Base-by-base conservation (phyloP, 2,113 vertebrate species). In the Vulpes lagopus region DNA sequence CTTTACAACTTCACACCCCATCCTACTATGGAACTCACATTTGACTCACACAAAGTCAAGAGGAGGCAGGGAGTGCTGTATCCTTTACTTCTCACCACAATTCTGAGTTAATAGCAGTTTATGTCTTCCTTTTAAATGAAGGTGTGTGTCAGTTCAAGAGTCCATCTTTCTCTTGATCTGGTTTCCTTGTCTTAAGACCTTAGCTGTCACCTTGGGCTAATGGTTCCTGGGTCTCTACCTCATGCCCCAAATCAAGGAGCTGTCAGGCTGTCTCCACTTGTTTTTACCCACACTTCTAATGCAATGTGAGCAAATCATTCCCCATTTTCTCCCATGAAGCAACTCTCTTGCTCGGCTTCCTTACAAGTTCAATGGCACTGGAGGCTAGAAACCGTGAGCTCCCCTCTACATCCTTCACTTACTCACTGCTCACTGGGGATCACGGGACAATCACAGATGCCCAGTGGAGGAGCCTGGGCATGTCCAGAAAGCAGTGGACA, bases 1-100 rank as follows among this genome's bases (percentile, higher is more conserved):
- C 30, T 97, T 78, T 64, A 96, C 83, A 97, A 10, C 94, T 95
- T 96, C 84, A 94, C 93, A 87, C 89, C 5, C 51, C 16, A 4
- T 71, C 67, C 49, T 94, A 94, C 92, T 32, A 5, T 67, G 97
- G 97, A 91, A 82, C 19, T 57, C 91, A 79, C 69, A 15, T 49
- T 87, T 91, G 60, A 23, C 62, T 73, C 11, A 3, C 20, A 22
- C 25, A 83, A 62, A 78, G 89, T 59, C 85, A 76, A 38, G 51
- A 57, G 92, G 23, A 32, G 49, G 9, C 4, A 73, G 74, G 22
- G 79, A 71, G 74, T 32, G 43, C 8, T 7, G 1, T 6, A 1
- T 30, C 32, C 16, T 43, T 9, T 65, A 43, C 64, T n/a, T 2
- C 3, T 4, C 19, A 38, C 83, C 20, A 22, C 22, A 49, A 25